Evolutionary conservation across 2,797 vertebrate genomes (phyloP).

Genomic region (Siniperca obscura): DNA sequence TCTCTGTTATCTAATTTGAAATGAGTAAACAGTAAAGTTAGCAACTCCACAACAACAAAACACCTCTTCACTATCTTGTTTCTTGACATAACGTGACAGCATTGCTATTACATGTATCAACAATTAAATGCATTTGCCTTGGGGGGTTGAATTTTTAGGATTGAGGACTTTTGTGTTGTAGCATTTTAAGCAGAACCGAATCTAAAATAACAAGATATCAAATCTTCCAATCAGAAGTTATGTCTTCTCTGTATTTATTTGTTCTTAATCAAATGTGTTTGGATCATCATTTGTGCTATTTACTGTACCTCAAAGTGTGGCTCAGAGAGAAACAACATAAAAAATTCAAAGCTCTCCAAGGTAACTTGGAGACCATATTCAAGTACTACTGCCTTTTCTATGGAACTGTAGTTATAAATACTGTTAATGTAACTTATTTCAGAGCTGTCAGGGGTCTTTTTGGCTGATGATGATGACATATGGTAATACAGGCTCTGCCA

Average conservation of each 20-base stretch:
- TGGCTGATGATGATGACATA: constrained; percentile 45
- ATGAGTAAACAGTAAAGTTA: not conserved
- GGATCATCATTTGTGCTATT: constrained; percentile 6
- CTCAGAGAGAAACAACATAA: constrained; percentile 12
- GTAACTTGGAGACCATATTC: not conserved
- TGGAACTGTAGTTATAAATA: constrained; percentile 29
- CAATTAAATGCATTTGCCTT: not conserved
- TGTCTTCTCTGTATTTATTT: not conserved
- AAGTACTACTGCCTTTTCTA: not conserved
- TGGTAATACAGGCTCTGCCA: constrained; percentile 45
- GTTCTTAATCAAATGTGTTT: constrained; percentile 11
- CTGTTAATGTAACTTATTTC: constrained; percentile 31
- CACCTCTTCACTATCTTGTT: not conserved
- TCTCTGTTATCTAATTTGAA: not conserved
- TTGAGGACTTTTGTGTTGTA: not conserved
- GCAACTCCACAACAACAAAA: not conserved
- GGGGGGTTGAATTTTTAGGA: not conserved
- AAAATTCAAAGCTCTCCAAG: constrained; percentile 21
- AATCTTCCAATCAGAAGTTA: not conserved
- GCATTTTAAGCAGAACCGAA: not conserved
- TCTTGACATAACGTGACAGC: not conserved
- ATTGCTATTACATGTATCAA: not conserved
- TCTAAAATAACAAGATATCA: not conserved
- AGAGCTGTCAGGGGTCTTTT: constrained; percentile 29
- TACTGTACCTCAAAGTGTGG: not conserved